Base-by-base conservation (phyloP, 2,113 vertebrate species). In the Halichoeres trimaculatus region DNA sequence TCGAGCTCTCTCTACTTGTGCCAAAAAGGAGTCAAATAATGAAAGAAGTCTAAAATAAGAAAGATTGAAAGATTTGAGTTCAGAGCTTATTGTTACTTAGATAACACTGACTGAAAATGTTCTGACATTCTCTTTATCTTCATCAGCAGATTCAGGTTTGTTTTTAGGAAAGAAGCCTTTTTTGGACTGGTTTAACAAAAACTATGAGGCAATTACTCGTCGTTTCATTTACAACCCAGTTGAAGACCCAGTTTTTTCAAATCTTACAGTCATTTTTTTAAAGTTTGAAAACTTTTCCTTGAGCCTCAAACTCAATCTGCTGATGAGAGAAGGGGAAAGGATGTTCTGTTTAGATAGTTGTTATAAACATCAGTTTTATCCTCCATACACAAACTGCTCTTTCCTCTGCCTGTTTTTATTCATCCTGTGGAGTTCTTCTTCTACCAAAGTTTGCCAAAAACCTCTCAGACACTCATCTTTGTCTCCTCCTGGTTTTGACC, bases 361-460 rank as follows among this genome's bases (percentile, higher is more conserved):
- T 13, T 35, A 17, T 2, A 19, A 19, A 45, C 41, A 16, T 1
- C 41, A 43, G 55, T 30, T 20, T 23, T 16, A 23, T 1, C 35
- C 26, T 48, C 16, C 53, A 35, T 35, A 9, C 34, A 3, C 41
- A n/a, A 36, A 24, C 22, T 38, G 1, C 2, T 64, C 14, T 35
- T 2, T n/a, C 0, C 22, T 3, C 40, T 17, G 17, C 3, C 43
- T 72, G 24, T 43, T 0, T 60, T 17, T 51, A 22, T 40, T 38
- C 36, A 2, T 4, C 52, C 20, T 4, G 22, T n/a, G 14, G 14
- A 45, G 16, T 6, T 6, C 17, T 62, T n/a, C n/a, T 68, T 76
- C 13, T 74, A 80, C 64, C 72, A 70, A 81, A 85, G 69, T 38
- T 78, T 72, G 48, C 81, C 75, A 78, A 81, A 81, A 70, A 3